A percentile compares a stretch with the other conserved stretches of the same genome.
These are phyloP conservation scores for Paelopatides confundens DNA, from an alignment of 53 echinoderm and acorn worm genomes.

Conservation along the genomic window DNA sequence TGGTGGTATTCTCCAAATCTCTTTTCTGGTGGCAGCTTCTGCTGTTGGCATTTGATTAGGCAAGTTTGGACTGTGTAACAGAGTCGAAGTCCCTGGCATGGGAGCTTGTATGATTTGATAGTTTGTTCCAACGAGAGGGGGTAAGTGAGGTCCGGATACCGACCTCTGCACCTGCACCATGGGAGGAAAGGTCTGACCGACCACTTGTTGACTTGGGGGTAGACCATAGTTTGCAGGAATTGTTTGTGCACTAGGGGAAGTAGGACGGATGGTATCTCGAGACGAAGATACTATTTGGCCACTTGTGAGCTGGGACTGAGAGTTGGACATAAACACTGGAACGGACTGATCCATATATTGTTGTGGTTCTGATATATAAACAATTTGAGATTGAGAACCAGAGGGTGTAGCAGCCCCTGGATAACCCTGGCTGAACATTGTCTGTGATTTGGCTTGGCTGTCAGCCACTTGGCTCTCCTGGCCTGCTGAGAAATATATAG, in stretches of 20 bases:
- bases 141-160: background rate
- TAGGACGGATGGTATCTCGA: slow-evolving; percentile 45
- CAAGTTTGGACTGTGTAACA: slow-evolving; percentile 6
- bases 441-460: slow-evolving; percentile 33
- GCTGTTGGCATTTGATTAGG: slow-evolving; percentile 3
- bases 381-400: slow-evolving; percentile 26
- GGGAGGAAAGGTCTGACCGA: slow-evolving; percentile 13
- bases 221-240: slow-evolving; percentile 9
- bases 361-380: slow-evolving; percentile 37
- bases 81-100: background rate
- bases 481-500: background rate
- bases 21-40: slow-evolving; percentile 6
- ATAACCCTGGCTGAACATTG: slow-evolving; percentile 27
- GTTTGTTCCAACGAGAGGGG: slow-evolving; percentile 19
- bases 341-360: slow-evolving; percentile 9
- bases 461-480: slow-evolving; percentile 18
- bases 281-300: slow-evolving; percentile 22
- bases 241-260: slow-evolving; percentile 37
- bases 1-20: slow-evolving; percentile 26
- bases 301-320: slow-evolving; percentile 25
- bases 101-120: background rate
- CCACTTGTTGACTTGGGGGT: slow-evolving; percentile 1
- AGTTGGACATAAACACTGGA: slow-evolving; percentile 12
- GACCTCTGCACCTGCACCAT: slow-evolving; percentile 30
- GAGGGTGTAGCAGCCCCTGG: slow-evolving; percentile 2